These are phyloP conservation scores for Lateolabrax maculatus DNA, from an alignment of 2,797 vertebrate genomes.

Conservation along the genomic window DNA sequence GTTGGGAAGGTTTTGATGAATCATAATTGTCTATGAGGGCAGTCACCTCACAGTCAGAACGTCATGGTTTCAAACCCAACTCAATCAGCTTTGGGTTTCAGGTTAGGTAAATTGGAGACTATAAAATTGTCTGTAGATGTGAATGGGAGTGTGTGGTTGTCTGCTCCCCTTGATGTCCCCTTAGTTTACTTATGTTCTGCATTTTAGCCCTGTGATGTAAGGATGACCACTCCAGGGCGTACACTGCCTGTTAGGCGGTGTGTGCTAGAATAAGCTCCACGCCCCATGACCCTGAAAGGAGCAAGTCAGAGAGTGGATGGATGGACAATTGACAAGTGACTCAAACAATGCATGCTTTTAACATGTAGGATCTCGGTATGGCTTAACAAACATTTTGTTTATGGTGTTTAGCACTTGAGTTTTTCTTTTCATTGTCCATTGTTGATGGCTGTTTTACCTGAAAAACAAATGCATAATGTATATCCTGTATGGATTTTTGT, in stretches of 20 bases:
- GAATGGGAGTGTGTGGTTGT: background rate
- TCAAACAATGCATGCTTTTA: constrained; percentile 6
- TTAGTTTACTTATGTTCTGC: too few relatives aligned
- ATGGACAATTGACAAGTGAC: constrained; percentile 23
- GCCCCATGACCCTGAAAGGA: constrained; percentile 15
- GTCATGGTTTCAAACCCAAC: constrained; percentile 28
- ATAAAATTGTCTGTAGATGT: background rate
- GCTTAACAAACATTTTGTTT: constrained; percentile 7
- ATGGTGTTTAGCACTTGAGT: background rate
- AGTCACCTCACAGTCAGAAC: constrained; percentile 37
- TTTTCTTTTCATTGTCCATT: background rate
- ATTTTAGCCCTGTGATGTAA: constrained; percentile 4
- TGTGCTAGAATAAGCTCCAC: background rate
- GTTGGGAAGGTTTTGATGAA: constrained; percentile 62
- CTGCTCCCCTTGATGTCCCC: too few relatives aligned
- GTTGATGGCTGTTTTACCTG: constrained; percentile 21
- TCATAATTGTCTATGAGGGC: constrained; percentile 47
- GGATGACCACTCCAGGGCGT: background rate
- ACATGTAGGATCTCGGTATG: constrained; percentile 10
- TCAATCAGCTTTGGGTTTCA: background rate
- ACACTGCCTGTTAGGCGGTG: background rate
- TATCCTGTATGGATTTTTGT: constrained; percentile 66
- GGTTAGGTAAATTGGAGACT: background rate
- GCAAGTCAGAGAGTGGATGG: background rate
- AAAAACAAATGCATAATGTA: constrained; percentile 49